Conservation (phyloP, 2,888 invertebrate genomes). For the Aradus depressus region DNA sequence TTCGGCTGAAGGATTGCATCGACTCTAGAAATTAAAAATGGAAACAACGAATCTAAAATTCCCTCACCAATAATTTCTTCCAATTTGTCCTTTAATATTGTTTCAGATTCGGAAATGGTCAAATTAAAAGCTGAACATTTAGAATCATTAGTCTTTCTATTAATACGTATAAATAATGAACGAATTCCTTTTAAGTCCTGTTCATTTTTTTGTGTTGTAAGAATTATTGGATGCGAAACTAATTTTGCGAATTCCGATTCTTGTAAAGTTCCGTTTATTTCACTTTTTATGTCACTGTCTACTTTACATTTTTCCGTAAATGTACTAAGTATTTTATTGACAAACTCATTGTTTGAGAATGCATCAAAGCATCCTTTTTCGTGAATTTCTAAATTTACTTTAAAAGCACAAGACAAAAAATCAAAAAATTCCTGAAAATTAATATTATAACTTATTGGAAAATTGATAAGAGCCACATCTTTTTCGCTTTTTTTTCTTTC, state of each 20-base stretch:
- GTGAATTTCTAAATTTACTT: slow-evolving; percentile 16
- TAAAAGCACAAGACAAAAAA: slow-evolving; percentile 22
- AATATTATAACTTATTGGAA: not conserved
- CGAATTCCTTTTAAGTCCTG: slow-evolving; percentile 2
- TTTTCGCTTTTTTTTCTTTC: not conserved
- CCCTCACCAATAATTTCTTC: slow-evolving; percentile 67
- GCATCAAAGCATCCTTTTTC: slow-evolving; percentile 15
- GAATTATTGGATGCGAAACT: not conserved
- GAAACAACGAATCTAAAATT: slow-evolving; percentile 67
- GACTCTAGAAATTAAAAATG: slow-evolving; percentile 53
- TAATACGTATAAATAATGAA: slow-evolving; percentile 9
- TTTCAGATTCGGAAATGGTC: slow-evolving; percentile 7
- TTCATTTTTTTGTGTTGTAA: not conserved
- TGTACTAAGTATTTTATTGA: slow-evolving; percentile 6
- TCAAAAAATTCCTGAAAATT: slow-evolving; percentile 20
- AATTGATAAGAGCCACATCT: not conserved
- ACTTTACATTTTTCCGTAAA: slow-evolving; percentile 8
- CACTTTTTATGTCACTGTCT: not conserved
- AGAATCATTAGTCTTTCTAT: slow-evolving; percentile 7
- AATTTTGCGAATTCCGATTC: not conserved
- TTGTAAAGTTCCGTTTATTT: not conserved
- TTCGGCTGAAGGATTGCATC: slow-evolving; percentile 3
- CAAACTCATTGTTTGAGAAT: slow-evolving; percentile 11
- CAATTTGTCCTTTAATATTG: slow-evolving; percentile 36
- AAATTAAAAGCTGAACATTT: slow-evolving; percentile 5